Base-by-base conservation (phyloP, 2,797 vertebrate genomes). In the Aldrovandia affinis region DNA sequence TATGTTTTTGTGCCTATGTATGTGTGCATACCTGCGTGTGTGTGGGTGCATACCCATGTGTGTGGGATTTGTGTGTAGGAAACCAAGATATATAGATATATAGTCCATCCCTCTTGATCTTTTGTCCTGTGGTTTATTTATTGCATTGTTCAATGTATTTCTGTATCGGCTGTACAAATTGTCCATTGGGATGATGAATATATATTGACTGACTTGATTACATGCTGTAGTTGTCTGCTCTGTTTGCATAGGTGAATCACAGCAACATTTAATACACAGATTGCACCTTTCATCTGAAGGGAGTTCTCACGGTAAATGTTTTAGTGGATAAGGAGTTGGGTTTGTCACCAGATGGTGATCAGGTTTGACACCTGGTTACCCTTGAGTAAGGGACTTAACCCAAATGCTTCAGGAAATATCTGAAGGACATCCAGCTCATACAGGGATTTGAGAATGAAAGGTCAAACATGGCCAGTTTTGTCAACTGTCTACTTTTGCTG, bases 171-270 rank as follows among this genome's bases (percentile, higher is more conserved):
- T 70, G 36, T 28, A 68, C 30, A 68, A 10, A 68, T 36, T 30
- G 30, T 36, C 63, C 28, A 36, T 36, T 68, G 30, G 63, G 63
- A 68, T 33, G 63, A 68, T 68, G 14, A 68, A 68, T 14, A 33
- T 68, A 63, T 68, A 15, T 68, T 68, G 28, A 68, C 30, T 33
- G 63, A 68, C n/a, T 68, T 68, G 63, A 68, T 68, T 68, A 68
- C 4, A 68, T 68, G 30, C 30, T 68, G 59, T 63, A 10, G 59
- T 63, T 1, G 10, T 63, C 25, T 63, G n/a, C 25, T 63, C 25
- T 36, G 15, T 15, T 68, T 33, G 36, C 63, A 33, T 68, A 36
- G 28, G 59, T 63, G 25, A 68, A 36, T 36, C 14, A 36, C 28
- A 68, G 30, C 63, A 33, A 18, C 63, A 68, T 33, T 33, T 14